These are phyloP conservation scores for Drosophila truncata DNA, from an alignment of 1,140 invertebrate genomes.

Conservation along the genomic window DNA sequence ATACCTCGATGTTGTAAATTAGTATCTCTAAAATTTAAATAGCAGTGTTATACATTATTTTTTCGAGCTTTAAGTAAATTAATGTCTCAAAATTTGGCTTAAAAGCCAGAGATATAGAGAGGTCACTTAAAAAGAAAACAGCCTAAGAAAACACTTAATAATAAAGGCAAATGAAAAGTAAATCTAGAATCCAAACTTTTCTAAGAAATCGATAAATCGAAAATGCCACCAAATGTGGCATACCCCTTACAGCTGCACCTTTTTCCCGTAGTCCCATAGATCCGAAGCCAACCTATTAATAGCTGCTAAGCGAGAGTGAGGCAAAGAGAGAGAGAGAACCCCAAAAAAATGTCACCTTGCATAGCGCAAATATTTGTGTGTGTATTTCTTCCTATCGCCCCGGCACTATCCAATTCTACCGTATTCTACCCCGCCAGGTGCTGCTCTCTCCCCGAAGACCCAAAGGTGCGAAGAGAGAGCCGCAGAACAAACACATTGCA, in stretches of 20 bases:
- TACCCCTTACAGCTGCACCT: background rate
- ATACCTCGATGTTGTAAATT: conserved; percentile 4
- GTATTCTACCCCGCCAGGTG: conserved; percentile 41
- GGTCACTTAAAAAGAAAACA: background rate
- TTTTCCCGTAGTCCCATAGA: conserved; percentile 3
- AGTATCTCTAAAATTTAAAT: background rate
- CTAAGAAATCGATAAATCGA: background rate
- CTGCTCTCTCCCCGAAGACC: conserved; percentile 13
- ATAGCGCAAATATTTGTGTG: conserved; percentile 68
- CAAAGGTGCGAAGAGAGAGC: conserved; percentile 66
- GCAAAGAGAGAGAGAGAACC: conserved; percentile 5
- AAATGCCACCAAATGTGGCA: background rate
- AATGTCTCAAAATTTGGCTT: no score
- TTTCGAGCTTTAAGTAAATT: no score
- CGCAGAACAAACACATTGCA: conserved; percentile 57
- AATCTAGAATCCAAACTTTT: background rate
- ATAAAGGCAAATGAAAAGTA: background rate
- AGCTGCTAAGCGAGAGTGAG: conserved; percentile 11
- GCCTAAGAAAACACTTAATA: background rate
- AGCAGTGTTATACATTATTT: no score
- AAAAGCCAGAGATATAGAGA: no score
- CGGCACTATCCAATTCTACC: conserved; percentile 4
- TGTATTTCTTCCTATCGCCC: conserved; percentile 27
- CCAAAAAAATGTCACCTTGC: conserved; percentile 54
- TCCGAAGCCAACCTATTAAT: conserved; percentile 31